Evolutionary conservation across 2,888 invertebrate genomes (phyloP).

Genomic region (Cheilosia scutellata): DNA sequence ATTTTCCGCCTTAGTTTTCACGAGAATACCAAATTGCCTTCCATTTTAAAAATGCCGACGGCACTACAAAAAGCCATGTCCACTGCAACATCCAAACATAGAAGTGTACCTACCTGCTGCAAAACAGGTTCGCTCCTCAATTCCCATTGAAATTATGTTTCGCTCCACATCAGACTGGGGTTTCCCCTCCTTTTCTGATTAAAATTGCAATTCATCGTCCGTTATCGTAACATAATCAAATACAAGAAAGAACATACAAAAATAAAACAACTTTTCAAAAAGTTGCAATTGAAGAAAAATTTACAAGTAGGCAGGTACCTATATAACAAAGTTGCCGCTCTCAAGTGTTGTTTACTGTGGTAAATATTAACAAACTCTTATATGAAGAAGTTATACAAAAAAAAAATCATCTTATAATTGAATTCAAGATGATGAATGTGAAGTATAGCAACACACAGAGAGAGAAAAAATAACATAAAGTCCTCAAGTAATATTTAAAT

Average conservation of each 20-base stretch:
- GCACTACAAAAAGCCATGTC: constrained; percentile 19
- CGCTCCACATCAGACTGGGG: constrained; percentile 12
- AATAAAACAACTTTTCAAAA: constrained; percentile 41
- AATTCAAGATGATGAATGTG: constrained; percentile 61
- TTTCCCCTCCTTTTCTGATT: background rate
- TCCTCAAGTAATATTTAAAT: constrained; percentile 72
- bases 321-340: constrained; percentile 71
- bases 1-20: background rate
- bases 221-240: constrained; percentile 68
- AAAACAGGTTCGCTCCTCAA: constrained; percentile 42
- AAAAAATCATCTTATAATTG: constrained; percentile 36
- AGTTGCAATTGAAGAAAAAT: constrained; percentile 67
- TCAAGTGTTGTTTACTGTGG: constrained; percentile 71
- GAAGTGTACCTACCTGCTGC: background rate
- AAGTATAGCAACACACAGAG: constrained; percentile 36
- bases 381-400: constrained; percentile 52
- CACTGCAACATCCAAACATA: background rate
- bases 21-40: constrained; percentile 9
- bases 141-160: constrained; percentile 48
- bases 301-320: constrained; percentile 4
- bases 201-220: constrained; percentile 69
- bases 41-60: constrained; percentile 49
- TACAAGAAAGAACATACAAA: constrained; percentile 36
- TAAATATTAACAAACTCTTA: constrained; percentile 75
- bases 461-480: constrained; percentile 58